These are phyloP conservation scores for Popillia japonica DNA, from an alignment of 1,140 invertebrate species.

Conservation along the genomic window DNA sequence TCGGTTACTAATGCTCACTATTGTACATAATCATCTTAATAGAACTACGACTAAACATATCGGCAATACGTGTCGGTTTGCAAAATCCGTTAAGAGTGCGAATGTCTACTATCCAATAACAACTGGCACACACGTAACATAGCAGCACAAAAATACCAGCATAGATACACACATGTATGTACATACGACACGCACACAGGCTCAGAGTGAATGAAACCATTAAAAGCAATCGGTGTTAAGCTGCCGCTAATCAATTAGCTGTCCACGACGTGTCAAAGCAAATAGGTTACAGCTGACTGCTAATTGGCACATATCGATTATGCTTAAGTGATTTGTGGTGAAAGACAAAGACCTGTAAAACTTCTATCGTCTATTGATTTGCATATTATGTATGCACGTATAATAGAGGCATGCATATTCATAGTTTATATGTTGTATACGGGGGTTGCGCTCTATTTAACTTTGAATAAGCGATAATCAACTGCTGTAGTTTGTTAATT, in stretches of 20 bases:
- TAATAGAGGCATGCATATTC: neutral
- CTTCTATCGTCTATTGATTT: neutral
- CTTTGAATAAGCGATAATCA: neutral
- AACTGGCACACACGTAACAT: neutral
- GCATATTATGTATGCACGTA: neutral
- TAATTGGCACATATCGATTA: constrained; percentile 38
- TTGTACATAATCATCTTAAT: no score
- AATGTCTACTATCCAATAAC: neutral
- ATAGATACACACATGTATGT: neutral
- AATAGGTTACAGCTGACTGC: constrained; percentile 34
- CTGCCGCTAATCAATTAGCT: constrained; percentile 36
- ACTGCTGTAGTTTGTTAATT: neutral
- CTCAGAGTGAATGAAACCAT: constrained; percentile 25
- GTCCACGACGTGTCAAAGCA: constrained; percentile 34
- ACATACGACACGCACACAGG: neutral
- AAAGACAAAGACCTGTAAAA: constrained; percentile 20
- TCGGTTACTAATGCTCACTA: no score
- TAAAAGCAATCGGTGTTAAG: constrained; percentile 27
- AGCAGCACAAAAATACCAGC: neutral
- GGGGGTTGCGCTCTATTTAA: constrained; percentile 17
- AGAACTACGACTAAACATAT: no score
- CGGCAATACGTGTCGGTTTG: no score
- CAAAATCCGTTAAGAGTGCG: neutral
- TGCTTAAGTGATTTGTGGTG: constrained; percentile 18
- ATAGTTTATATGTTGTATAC: neutral